phyloP scores from a whole-genome alignment of 2,888 invertebrate genomes.

The Rotaria socialis region DNA sequence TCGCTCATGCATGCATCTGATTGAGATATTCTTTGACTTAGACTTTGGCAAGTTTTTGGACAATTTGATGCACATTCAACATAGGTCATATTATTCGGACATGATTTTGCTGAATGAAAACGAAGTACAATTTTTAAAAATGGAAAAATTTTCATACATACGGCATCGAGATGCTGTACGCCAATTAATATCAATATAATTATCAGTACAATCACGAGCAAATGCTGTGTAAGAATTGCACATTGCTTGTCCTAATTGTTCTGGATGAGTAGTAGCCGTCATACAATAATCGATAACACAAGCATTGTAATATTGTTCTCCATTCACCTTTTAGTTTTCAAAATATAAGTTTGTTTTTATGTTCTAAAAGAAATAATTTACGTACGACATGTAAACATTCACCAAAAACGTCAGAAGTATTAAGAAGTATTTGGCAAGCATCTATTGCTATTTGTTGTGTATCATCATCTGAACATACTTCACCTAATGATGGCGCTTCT shows the following conservation, averaged over 20 bases:
- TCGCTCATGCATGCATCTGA: slow-evolving; percentile 35
- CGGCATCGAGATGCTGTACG: slow-evolving; percentile 74
- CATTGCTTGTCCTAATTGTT: background rate
- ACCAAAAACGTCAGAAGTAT: background rate
- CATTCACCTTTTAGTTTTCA: background rate
- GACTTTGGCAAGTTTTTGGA: slow-evolving; percentile 67
- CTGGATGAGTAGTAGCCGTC: background rate
- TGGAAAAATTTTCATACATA: slow-evolving; percentile 53
- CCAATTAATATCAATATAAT: slow-evolving; percentile 67
- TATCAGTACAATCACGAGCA: slow-evolving; percentile 60
- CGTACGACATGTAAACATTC: slow-evolving; percentile 1
- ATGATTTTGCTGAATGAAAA: slow-evolving; percentile 63
- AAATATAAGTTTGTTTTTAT: background rate
- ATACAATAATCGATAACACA: slow-evolving; percentile 14
- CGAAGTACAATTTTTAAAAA: no score
- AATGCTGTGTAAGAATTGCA: slow-evolving; percentile 3
- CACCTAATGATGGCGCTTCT: background rate
- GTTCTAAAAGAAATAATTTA: background rate
- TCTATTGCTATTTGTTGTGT: background rate
- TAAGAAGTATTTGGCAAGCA: background rate
- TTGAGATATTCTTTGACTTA: slow-evolving; percentile 10
- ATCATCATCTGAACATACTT: background rate
- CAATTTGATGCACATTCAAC: slow-evolving; percentile 72
- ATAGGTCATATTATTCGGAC: slow-evolving; percentile 72
- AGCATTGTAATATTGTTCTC: background rate